These are phyloP conservation scores for Netelia inedita DNA, from an alignment of 2,888 invertebrate species.

Conservation along the genomic window DNA sequence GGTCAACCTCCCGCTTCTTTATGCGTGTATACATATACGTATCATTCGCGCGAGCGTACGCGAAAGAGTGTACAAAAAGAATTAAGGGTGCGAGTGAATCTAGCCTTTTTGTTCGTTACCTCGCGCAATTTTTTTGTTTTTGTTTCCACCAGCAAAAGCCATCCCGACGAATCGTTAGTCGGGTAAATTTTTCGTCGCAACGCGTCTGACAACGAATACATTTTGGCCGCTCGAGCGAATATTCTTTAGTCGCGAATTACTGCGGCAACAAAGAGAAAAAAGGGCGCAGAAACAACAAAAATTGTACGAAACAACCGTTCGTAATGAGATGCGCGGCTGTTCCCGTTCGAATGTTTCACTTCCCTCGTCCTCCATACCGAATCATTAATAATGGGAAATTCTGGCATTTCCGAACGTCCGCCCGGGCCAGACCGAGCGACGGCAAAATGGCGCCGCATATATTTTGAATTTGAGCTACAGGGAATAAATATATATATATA, in stretches of 20 bases:
- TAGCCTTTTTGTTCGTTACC: not conserved
- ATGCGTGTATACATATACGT: not conserved
- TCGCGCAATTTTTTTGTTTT: not conserved
- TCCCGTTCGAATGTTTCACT: conserved; percentile 43
- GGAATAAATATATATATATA: conserved; percentile 29
- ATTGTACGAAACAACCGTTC: not conserved
- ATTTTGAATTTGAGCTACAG: conserved; percentile 52
- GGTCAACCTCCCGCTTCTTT: not conserved
- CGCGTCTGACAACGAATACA: not conserved
- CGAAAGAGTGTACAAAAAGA: not conserved
- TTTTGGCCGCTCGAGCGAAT: too few relatives aligned
- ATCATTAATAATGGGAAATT: conserved; percentile 30
- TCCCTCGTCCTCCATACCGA: conserved; percentile 1
- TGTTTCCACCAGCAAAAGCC: not conserved
- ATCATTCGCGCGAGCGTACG: not conserved
- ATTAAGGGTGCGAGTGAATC: too few relatives aligned
- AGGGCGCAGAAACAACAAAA: not conserved
- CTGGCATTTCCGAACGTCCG: conserved; percentile 52
- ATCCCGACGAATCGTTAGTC: not conserved
- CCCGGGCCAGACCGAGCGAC: conserved; percentile 10
- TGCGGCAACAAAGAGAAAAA: not conserved
- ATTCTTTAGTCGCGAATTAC: not conserved
- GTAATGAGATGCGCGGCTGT: conserved; percentile 14
- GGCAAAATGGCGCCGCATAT: conserved; percentile 46
- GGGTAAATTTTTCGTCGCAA: not conserved